Base-by-base conservation (phyloP, 1,140 invertebrate genomes). In the Bombyx mori region DNA sequence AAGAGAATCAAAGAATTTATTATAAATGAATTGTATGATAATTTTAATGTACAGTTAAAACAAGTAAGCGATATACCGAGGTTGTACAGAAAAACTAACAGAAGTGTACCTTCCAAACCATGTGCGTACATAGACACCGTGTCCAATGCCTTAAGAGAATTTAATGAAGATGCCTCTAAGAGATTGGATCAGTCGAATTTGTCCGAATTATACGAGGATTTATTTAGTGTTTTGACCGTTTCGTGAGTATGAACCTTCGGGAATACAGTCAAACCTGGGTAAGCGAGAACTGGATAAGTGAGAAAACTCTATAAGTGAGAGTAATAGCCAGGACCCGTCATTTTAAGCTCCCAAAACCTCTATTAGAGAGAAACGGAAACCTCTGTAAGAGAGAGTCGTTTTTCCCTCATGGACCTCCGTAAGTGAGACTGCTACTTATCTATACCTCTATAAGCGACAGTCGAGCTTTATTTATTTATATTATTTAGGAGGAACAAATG, bases 21-120 rank as follows among this genome's bases (percentile, higher is more conserved):
- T 57, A 87, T 92, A 0, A 82, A 89, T 52, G 89, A 91, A 81
- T 70, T 93, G 7, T 88, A 88, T 64, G 79, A 86, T 4, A 87
- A 90, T 72, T 91, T 89, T 77, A 80, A 89, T 57, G 71, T 82
- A 42, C 89, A 91, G 58, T 87, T 94, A 59, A 91, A 92, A 73
- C 92, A 93, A 90, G 95, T 98, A 3, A 94, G 92, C 65, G 96
- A 98, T 75, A 96, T 98, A 88, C 97, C 97, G 43, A 90, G 97
- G 66, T 86, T 98, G 44, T 99, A 97, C 82, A 90, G 97, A 69
- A 92, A 97, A 76, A 99, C 97, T 0, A 99, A 98, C 84, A 90
- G 96, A 67, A 96, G 95, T 66, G 89, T 92, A 49, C 96, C 96
- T 0, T 92, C 91, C 1, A 93, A 94, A 71, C 91, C 93, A 51